Evolutionary conservation across 2,888 invertebrate species (phyloP).

Genomic region (Lycophotia porphyrea): DNA sequence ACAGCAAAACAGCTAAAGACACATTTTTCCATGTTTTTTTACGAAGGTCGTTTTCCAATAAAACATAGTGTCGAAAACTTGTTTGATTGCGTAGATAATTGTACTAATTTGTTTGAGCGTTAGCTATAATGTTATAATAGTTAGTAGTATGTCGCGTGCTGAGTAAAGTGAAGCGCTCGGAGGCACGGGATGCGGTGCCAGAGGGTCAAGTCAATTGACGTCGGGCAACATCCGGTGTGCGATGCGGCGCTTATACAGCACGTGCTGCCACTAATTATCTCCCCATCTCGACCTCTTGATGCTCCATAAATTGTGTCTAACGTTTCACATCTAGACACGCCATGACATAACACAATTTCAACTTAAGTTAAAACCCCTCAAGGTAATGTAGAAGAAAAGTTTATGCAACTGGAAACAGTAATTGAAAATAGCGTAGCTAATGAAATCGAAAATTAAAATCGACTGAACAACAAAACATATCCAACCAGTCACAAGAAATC

Average conservation of each 20-base stretch:
- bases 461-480: neutral
- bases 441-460: constrained; percentile 9
- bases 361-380: neutral
- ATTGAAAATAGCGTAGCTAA: neutral
- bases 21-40: constrained; percentile 36
- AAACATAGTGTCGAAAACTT: constrained; percentile 38
- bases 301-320: constrained; percentile 35
- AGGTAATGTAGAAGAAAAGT: neutral
- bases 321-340: constrained; percentile 20
- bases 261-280: constrained; percentile 79
- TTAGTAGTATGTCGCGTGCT: constrained; percentile 74
- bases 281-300: constrained; percentile 62
- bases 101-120: constrained; percentile 51
- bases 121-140: constrained; percentile 59
- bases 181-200: constrained; percentile 83
- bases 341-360: constrained; percentile 17
- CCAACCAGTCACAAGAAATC: neutral
- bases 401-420: constrained; percentile 14
- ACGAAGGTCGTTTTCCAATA: constrained; percentile 47
- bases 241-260: constrained; percentile 77
- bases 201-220: constrained; percentile 89
- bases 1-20: constrained; percentile 19
- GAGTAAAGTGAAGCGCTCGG: constrained; percentile 72
- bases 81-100: constrained; percentile 54
- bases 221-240: constrained; percentile 84